Percentiles rank a stretch among this genome's conserved stretches.
These are phyloP conservation scores for Penelope pileata DNA, from an alignment of 2,113 vertebrate species.

Conservation along the genomic window DNA sequence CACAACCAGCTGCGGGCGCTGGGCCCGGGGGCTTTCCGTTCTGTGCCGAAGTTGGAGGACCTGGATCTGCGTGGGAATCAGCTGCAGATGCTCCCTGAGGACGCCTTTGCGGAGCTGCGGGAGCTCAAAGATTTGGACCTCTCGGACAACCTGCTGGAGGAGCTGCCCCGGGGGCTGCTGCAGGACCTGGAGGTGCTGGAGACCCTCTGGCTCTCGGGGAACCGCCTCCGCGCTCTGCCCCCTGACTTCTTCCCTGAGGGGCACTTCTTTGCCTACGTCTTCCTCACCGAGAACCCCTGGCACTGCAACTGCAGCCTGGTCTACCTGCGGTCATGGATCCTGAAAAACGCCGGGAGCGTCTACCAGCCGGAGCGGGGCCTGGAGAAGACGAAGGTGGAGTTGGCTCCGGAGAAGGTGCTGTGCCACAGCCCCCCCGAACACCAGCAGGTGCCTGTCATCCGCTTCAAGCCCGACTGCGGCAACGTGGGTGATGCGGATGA, in stretches of 20 bases:
- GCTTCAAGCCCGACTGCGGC: not conserved
- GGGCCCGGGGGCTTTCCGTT: not conserved
- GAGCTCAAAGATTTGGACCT: not conserved
- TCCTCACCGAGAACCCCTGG: not conserved
- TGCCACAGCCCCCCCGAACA: constrained; percentile 28
- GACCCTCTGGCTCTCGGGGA: not conserved
- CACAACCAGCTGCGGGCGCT: not conserved
- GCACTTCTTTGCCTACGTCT: not conserved
- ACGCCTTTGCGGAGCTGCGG: not conserved
- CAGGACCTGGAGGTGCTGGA: not conserved
- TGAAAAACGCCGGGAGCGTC: not conserved
- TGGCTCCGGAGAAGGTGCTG: not conserved
- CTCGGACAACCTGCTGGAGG: not conserved
- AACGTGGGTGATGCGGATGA: rapidly evolving
- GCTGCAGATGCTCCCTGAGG: not conserved
- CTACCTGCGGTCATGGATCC: constrained; percentile 58
- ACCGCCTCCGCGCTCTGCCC: not conserved
- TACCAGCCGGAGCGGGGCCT: not conserved
- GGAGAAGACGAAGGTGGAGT: constrained; percentile 30
- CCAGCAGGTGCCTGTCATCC: not conserved
- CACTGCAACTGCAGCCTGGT: not conserved
- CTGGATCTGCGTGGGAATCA: not conserved
- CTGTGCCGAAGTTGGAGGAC: not conserved
- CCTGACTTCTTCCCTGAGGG: not conserved
- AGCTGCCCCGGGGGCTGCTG: not conserved